These are phyloP conservation scores for Ephydatia muelleri DNA, from an alignment of 37 sponge, comb jelly and placozoan species.

Conservation along the genomic window DNA sequence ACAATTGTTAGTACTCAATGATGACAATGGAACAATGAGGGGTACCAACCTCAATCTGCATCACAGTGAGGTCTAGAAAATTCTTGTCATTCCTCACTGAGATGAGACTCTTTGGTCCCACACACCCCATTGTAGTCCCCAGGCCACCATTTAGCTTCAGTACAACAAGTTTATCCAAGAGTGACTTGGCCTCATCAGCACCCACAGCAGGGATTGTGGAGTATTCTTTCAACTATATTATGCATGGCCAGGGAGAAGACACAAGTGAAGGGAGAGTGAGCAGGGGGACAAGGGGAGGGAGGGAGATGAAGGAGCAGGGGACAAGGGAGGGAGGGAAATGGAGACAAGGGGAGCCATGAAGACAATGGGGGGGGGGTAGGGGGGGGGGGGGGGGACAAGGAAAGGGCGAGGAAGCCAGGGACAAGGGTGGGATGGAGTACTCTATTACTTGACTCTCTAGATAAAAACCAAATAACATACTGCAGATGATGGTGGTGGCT, in stretches of 20 bases:
- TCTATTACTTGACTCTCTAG: neutral
- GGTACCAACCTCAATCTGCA: conserved; percentile 91
- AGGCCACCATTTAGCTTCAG: conserved; percentile 97
- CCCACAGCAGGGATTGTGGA: conserved; percentile 9
- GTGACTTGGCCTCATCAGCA: conserved; percentile 18
- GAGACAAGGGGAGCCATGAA: neutral
- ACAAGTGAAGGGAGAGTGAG: neutral
- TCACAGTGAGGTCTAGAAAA: conserved; percentile 90
- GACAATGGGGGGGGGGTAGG: neutral
- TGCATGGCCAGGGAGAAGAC: neutral
- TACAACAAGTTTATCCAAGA: conserved; percentile 92
- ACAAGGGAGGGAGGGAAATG: neutral
- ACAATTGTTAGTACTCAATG: neutral
- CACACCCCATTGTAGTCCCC: conserved; percentile 95
- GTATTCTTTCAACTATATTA: conserved; percentile 31
- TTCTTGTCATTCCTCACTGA: conserved; percentile 87
- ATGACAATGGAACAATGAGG: neutral
- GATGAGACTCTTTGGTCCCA: conserved; percentile 95
- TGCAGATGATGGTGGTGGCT: conserved; percentile 7
- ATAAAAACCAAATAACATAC: neutral
- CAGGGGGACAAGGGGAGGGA: neutral
- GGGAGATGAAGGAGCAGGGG: neutral
- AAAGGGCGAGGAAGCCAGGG: neutral
- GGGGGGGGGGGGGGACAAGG: neutral
- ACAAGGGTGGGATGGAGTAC: neutral